These are phyloP conservation scores for Hyla sarda DNA, from an alignment of 2,113 vertebrate species.

Conservation along the genomic window DNA sequence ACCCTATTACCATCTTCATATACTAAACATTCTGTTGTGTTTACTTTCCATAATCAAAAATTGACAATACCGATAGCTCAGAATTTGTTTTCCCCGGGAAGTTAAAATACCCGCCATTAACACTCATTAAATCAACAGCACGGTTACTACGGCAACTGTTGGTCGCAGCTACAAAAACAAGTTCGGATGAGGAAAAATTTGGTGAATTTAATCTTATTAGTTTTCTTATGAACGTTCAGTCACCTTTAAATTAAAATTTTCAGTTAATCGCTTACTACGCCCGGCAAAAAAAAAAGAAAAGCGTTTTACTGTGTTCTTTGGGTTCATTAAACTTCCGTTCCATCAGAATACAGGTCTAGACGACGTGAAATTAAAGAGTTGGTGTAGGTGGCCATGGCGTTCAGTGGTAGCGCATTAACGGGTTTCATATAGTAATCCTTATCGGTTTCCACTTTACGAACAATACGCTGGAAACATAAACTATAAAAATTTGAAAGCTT, in stretches of 20 bases:
- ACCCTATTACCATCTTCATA: conserved; percentile 17
- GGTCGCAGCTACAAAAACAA: not conserved
- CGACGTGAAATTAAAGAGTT: conserved; percentile 18
- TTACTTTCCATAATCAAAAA: conserved; percentile 12
- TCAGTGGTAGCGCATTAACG: not conserved
- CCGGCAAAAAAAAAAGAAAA: conserved; percentile 22
- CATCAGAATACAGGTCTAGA: not conserved
- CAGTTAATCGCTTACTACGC: conserved; percentile 25
- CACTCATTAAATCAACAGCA: conserved; percentile 1
- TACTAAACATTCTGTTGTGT: not conserved
- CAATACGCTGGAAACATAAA: conserved; percentile 17
- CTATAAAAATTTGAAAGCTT: conserved; percentile 3
- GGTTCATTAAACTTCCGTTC: conserved; percentile 27
- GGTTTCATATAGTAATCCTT: not conserved
- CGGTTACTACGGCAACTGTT: conserved; percentile 21
- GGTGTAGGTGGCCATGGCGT: not conserved
- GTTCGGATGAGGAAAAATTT: not conserved
- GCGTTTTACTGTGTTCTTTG: conserved; percentile 12
- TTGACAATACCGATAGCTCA: conserved; percentile 30
- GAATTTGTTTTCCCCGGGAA: conserved; percentile 12
- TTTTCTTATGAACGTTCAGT: conserved; percentile 23
- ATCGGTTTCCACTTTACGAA: not conserved
- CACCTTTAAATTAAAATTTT: conserved; percentile 51
- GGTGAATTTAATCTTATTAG: conserved; percentile 37
- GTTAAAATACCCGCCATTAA: conserved; percentile 44